These are phyloP conservation scores for Dolichotis patagonum DNA, from an alignment of 2,113 vertebrate genomes.

Conservation along the genomic window DNA sequence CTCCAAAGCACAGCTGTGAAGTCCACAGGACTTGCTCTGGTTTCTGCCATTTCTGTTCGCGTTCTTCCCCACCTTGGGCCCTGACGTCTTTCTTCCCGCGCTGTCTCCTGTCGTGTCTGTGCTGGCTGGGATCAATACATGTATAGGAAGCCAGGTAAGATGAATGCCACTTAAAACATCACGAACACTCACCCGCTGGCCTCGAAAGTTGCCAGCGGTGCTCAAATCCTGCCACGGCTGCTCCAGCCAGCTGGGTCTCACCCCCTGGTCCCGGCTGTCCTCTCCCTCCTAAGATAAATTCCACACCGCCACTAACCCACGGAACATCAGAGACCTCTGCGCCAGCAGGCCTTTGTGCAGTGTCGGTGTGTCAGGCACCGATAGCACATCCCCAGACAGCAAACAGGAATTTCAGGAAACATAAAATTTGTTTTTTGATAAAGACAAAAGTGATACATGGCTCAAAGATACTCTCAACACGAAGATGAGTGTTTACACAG, in stretches of 20 bases:
- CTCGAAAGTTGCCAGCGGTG: background rate
- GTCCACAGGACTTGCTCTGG: background rate
- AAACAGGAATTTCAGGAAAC: conserved; percentile 20
- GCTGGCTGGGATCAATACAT: background rate
- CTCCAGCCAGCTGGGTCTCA: background rate
- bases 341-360: background rate
- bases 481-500: background rate
- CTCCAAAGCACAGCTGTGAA: background rate
- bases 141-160: background rate
- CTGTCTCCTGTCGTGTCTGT: background rate
- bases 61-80: fast-evolving
- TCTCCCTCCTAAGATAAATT: background rate
- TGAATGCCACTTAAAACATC: background rate
- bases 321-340: background rate
- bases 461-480: background rate
- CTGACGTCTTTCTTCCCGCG: background rate
- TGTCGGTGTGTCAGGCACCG: background rate
- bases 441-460: background rate
- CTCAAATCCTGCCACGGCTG: background rate
- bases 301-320: background rate
- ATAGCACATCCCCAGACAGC: background rate
- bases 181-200: background rate
- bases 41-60: background rate
- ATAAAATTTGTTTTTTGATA: conserved; percentile 27
- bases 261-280: fast-evolving